phyloP scores from a whole-genome alignment of 2,888 invertebrate genomes.

The Amphimallon solstitiale region DNA sequence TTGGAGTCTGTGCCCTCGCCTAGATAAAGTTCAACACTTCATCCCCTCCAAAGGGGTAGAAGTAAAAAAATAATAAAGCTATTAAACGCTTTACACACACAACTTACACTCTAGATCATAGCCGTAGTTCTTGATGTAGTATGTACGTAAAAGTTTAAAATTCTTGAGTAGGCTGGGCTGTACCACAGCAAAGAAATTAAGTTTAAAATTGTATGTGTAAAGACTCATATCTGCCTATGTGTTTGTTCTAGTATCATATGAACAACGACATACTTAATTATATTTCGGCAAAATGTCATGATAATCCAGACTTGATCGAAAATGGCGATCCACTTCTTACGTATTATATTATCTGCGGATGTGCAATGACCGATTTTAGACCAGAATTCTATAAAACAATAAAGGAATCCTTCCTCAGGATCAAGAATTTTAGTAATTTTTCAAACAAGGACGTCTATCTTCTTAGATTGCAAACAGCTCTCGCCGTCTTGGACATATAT shows the following conservation, averaged over 20 bases:
- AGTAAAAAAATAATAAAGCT: no score
- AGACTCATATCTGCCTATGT: background rate
- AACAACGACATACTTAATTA: conserved; percentile 70
- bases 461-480: conserved; percentile 67
- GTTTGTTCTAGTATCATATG: conserved; percentile 66
- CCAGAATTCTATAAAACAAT: conserved; percentile 69
- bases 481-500: conserved; percentile 70
- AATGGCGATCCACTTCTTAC: conserved; percentile 62
- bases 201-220: no score
- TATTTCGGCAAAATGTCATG: conserved; percentile 64
- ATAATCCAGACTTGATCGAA: conserved; percentile 61
- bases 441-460: conserved; percentile 62
- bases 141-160: no score
- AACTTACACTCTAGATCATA: no score
- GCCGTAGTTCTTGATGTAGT: no score
- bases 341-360: conserved; percentile 66
- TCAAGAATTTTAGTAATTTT: conserved; percentile 50
- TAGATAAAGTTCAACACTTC: no score
- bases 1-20: no score
- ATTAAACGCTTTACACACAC: no score
- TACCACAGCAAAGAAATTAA: no score
- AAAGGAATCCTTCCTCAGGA: conserved; percentile 44
- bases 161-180: no score
- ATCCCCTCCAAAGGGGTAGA: no score
- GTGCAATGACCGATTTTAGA: conserved; percentile 69